Conservation (phyloP, 2,888 invertebrate genomes). For the Sarcophaga caerulescens region DNA sequence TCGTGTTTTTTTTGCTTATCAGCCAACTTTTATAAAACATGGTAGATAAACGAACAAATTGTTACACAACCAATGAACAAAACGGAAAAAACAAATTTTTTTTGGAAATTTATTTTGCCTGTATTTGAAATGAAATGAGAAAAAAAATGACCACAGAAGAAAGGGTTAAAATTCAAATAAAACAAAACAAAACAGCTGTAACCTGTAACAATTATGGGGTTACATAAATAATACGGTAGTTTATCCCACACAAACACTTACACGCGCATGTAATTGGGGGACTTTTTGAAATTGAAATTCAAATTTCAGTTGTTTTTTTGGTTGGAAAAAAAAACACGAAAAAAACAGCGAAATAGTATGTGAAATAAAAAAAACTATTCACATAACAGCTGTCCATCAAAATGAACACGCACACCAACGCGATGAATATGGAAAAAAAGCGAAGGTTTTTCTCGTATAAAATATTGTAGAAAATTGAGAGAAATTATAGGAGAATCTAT, state of each 20-base stretch:
- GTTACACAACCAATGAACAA: constrained; percentile 10
- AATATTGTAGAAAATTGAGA: too few relatives aligned
- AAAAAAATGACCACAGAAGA: constrained; percentile 31
- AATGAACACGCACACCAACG: background rate
- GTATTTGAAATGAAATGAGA: constrained; percentile 14
- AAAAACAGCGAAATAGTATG: constrained; percentile 3
- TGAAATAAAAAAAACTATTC: background rate
- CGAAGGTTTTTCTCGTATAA: background rate
- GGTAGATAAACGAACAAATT: constrained; percentile 6
- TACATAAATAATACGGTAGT: constrained; percentile 54
- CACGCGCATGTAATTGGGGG: background rate
- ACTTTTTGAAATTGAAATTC: constrained; percentile 24
- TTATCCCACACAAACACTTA: constrained; percentile 40
- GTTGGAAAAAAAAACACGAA: background rate
- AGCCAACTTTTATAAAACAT: constrained; percentile 12
- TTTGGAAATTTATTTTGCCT: background rate
- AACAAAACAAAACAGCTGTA: constrained; percentile 63
- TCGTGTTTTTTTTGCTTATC: background rate
- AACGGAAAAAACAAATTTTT: constrained; percentile 48
- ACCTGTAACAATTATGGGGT: constrained; percentile 54
- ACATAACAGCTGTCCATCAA: constrained; percentile 47
- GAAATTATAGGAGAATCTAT: background rate
- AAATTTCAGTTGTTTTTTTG: constrained; percentile 3
- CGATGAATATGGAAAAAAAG: background rate
- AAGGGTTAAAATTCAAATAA: constrained; percentile 58